Base-by-base conservation (phyloP, 2,888 invertebrate species). In the Callyntrura guangdongensis region DNA sequence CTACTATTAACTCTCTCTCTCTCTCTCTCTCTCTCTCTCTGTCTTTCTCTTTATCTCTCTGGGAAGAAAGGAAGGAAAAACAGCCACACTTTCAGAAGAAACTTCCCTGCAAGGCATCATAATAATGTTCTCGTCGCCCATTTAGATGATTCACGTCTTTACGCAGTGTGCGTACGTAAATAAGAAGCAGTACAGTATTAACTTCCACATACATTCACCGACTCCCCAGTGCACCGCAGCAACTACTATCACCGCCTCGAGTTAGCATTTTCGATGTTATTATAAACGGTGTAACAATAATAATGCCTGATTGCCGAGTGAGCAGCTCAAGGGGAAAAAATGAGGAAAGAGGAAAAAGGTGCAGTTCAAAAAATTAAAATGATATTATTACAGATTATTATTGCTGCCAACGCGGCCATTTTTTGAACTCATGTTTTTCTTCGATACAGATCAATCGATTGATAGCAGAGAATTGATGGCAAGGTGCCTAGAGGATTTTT, bases 331-430 rank as follows among this genome's bases (percentile, higher is more conserved):
- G 36, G 53, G 12, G 53, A 49, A 74, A 74, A 11, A 45, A 74
- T 8, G 14, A 69, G n/a, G 22, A 77, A 53, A 53, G 53, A 47
- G 83, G 64, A 45, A 74, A 74, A 11, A 86, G 86, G 59, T 47
- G 83, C 82, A 88, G 67, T 83, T 83, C 49, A 83, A 77, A 77
- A 77, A 88, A 88, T 88, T 88, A 88, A 88, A 88, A 88, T 82
- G 74, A 82, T 82, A 88, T 88, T 86, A 64, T 27, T 82, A 56
- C 56, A 88, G 88, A 88, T 88, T 88, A 88, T 69, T 72, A 88
- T 88, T 88, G 82, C 56, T 72, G n/a, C 77, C 22, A 49, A 22
- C 77, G n/a, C 77, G 49, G 64, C 22, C n/a, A 45, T 81, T 87
- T 72, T 81, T 17, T 49, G 12, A 74, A 56, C 22, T 47, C 25